These are phyloP conservation scores for Zophobas morio DNA, from an alignment of 1,140 invertebrate genomes.

Conservation along the genomic window DNA sequence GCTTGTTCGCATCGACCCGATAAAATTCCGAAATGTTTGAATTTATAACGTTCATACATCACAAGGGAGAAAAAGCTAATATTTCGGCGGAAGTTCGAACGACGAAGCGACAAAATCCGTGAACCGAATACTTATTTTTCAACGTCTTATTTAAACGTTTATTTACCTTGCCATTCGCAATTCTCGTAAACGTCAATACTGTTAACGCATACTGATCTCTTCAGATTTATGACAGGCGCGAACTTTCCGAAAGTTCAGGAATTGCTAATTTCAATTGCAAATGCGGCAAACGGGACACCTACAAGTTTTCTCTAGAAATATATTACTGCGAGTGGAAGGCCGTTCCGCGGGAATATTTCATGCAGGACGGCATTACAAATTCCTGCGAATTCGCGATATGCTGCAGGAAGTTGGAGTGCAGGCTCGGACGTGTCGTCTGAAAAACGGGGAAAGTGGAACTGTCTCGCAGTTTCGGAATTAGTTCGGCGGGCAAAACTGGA, in stretches of 20 bases:
- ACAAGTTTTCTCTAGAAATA: not conserved
- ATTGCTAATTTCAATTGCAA: constrained; percentile 12
- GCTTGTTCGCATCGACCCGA: constrained; percentile 38
- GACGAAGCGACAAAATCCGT: constrained; percentile 51
- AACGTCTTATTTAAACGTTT: constrained; percentile 52
- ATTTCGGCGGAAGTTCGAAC: constrained; percentile 41
- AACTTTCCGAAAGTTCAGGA: not conserved
- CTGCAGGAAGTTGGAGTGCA: too few species aligned
- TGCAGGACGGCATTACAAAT: too few species aligned
- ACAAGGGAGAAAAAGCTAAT: constrained; percentile 48
- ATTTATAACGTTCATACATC: constrained; percentile 51
- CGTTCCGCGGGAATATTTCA: too few species aligned
- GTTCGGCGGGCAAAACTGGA: not conserved
- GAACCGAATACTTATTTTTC: constrained; percentile 51
- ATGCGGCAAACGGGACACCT: not conserved
- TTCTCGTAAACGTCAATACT: constrained; percentile 46
- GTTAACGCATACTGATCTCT: constrained; percentile 43
- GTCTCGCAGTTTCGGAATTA: not conserved
- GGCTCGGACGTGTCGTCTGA: too few species aligned
- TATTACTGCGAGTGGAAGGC: too few species aligned
- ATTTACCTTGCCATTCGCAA: constrained; percentile 51
- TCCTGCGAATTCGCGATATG: too few species aligned
- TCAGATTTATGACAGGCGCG: constrained; percentile 22
- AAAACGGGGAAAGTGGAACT: too few species aligned
- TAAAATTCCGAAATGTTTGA: constrained; percentile 49